A percentile compares a stretch with the other conserved stretches of the same genome.
Evolutionary conservation across 2,888 invertebrate genomes (phyloP).

Genomic region (Polia nebulosa): DNA sequence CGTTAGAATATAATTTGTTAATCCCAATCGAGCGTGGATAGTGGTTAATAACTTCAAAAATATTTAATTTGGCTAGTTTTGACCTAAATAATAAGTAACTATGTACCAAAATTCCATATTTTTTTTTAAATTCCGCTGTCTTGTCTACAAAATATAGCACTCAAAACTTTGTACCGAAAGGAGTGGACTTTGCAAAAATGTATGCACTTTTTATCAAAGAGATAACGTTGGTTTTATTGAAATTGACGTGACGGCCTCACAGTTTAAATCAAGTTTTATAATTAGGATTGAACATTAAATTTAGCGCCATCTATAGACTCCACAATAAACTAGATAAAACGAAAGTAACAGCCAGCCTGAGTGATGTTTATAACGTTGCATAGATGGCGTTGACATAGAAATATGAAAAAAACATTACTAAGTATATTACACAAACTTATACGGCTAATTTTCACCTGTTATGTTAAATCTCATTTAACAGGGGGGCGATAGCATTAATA

Average conservation of each 20-base stretch:
- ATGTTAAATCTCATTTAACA: too few species aligned
- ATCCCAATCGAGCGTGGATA: conserved; percentile 6
- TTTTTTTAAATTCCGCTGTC: not conserved
- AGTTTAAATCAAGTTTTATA: not conserved
- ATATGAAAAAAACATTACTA: not conserved
- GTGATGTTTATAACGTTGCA: not conserved
- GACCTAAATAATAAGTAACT: not conserved
- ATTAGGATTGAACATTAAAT: not conserved
- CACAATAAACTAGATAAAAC: not conserved
- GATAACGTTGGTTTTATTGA: not conserved
- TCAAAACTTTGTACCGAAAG: not conserved
- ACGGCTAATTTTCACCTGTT: not conserved
- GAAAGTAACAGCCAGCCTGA: not conserved
- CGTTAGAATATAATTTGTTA: conserved; percentile 29
- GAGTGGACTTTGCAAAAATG: not conserved
- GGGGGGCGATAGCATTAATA: too few species aligned
- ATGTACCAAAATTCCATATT: not conserved
- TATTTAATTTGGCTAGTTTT: conserved; percentile 1
- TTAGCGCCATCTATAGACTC: conserved; percentile 32
- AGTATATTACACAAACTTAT: too few species aligned
- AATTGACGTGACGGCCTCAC: not conserved
- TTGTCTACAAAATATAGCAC: not conserved
- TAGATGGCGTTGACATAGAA: conserved; percentile 35
- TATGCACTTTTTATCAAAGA: conserved; percentile 15
- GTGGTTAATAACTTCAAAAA: not conserved